Base-by-base conservation (phyloP, 2,797 vertebrate species). In the Gadopsis marmoratus region DNA sequence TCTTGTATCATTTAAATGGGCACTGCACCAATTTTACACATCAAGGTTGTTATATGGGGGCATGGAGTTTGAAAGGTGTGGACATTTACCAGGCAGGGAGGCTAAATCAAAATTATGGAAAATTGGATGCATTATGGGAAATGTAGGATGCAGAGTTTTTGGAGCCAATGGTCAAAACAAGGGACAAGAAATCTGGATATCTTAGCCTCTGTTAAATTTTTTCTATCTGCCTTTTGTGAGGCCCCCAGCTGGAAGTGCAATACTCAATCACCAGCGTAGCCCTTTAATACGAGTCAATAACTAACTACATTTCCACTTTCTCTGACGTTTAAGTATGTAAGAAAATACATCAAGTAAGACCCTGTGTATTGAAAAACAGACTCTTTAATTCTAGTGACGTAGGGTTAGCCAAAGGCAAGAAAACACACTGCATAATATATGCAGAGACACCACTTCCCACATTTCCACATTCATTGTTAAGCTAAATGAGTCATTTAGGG, bases 401-500 rank as follows among this genome's bases (percentile, higher is more conserved):
- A 26, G 29, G 51, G 9, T 12, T 23, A 58, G 59, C 76, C 59
- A 35, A 37, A 75, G 74, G 71, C 63, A 63, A 29, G 55, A 76
- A 82, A 86, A 85, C 63, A 81, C 50, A 74, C 8, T 66, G 53
- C 29, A 41, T 84, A 62, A 82, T 72, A 66, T 45, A 72, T 76
- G 50, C 78, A 74, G 47, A 79, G 73, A 51, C 60, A 54, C 55
- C 43, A 54, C 55, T 54, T 45, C 50, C 19, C 47, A 68, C 60
- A 72, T 81, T 78, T 75, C 33, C 43, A 37, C 65, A 76, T 68
- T 63, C 17, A 81, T 69, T 80, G 60, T 70, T 47, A 19, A 59
- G 41, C 51, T 58, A 63, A 76, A 80, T 74, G 74, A 86, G 69
- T 86, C 41, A 76, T 65, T 85, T n/a, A 62, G 59, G 78, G 55